These are phyloP conservation scores for Chironomus riparius DNA, from an alignment of 2,888 invertebrate genomes.

Conservation along the genomic window DNA sequence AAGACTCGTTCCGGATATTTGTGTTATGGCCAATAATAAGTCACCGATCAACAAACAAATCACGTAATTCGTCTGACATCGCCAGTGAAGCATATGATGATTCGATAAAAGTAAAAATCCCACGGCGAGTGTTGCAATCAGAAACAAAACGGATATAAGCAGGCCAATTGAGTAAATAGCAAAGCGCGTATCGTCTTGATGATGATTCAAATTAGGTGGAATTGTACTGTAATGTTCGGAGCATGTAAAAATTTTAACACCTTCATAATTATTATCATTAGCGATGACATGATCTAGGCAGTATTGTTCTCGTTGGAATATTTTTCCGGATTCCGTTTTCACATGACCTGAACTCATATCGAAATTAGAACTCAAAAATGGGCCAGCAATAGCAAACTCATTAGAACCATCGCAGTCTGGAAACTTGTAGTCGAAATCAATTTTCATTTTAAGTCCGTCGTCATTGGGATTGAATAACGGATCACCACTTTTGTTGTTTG, in stretches of 20 bases:
- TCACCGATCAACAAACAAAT: slow-evolving; percentile 74
- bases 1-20: slow-evolving; percentile 56
- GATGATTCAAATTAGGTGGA: slow-evolving; percentile 27
- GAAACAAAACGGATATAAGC: slow-evolving; percentile 70
- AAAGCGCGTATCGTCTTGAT: slow-evolving; percentile 50
- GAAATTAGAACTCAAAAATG: slow-evolving; percentile 46
- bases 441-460: slow-evolving; percentile 28
- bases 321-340: slow-evolving; percentile 42
- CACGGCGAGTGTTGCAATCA: slow-evolving; percentile 70
- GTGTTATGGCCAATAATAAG: slow-evolving; percentile 66
- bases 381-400: slow-evolving; percentile 51
- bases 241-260: slow-evolving; percentile 24
- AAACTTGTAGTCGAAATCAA: slow-evolving; percentile 46
- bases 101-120: slow-evolving; percentile 72
- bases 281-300: slow-evolving; percentile 32
- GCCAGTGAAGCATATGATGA: slow-evolving; percentile 80
- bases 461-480: slow-evolving; percentile 29
- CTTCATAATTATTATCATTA: slow-evolving; percentile 17
- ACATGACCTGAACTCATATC: slow-evolving; percentile 47
- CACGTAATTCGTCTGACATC: slow-evolving; percentile 81
- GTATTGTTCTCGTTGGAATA: slow-evolving; percentile 31
- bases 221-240: slow-evolving; percentile 14
- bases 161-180: slow-evolving; percentile 67
- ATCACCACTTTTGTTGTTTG: neutral
- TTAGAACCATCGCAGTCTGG: slow-evolving; percentile 46